phyloP scores from a whole-genome alignment of 2,888 invertebrate species.

The Tenthredo notha region DNA sequence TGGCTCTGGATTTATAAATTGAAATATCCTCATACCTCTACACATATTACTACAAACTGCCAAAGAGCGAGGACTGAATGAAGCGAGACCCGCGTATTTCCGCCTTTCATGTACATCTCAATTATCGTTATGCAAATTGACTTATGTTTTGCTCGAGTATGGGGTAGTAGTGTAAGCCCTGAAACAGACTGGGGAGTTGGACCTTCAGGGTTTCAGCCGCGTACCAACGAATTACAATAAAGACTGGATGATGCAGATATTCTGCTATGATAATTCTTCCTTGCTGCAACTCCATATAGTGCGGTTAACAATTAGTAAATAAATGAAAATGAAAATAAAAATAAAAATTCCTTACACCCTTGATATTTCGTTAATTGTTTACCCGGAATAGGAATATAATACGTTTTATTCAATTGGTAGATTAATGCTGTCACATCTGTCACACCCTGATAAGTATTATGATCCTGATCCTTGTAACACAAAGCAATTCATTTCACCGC shows the following conservation, averaged over 20 bases:
- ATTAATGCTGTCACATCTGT: conserved; percentile 65
- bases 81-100: conserved; percentile 22
- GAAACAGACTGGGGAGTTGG: conserved; percentile 21
- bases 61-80: conserved; percentile 45
- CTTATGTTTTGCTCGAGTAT: conserved; percentile 70
- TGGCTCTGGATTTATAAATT: neutral
- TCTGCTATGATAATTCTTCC: neutral
- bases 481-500: conserved; percentile 12
- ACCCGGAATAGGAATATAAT: neutral
- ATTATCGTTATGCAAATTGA: conserved; percentile 77
- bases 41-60: conserved; percentile 18
- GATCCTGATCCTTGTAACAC: conserved; percentile 38
- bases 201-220: conserved; percentile 16
- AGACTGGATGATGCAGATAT: neutral
- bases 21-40: neutral
- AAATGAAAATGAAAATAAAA: neutral
- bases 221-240: conserved; percentile 15
- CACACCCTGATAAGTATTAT: conserved; percentile 56
- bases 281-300: neutral
- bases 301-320: neutral
- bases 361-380: neutral
- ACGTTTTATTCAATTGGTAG: neutral
- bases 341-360: neutral
- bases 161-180: conserved; percentile 29
- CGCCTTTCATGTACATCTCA: conserved; percentile 75